A percentile compares a stretch with the other conserved stretches of the same genome.
Conservation (phyloP, 2,888 invertebrate species). For the Drosophila heteroneura region DNA sequence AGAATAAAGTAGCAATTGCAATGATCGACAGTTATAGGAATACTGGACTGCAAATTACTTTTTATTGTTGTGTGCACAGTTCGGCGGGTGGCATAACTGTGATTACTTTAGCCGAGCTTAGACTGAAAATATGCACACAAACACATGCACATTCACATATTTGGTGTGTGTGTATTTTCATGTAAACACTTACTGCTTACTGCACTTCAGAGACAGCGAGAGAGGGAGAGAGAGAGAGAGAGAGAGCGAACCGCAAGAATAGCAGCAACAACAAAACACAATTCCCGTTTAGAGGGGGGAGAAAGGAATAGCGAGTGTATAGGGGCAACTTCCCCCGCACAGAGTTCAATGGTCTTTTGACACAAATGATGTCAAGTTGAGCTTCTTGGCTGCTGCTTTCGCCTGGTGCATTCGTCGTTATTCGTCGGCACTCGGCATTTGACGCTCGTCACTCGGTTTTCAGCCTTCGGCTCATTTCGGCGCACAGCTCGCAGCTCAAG, state of each 20-base stretch:
- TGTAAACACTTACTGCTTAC: slow-evolving; percentile 51
- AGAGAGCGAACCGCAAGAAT: slow-evolving; percentile 25
- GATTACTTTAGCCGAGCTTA: background rate
- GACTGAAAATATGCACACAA: background rate
- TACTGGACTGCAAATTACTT: background rate
- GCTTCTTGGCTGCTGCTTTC: slow-evolving; percentile 58
- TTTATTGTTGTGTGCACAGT: background rate
- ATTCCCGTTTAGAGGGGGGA: slow-evolving; percentile 7
- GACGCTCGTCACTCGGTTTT: slow-evolving; percentile 26
- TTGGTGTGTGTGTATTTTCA: slow-evolving; percentile 19
- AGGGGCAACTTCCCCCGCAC: slow-evolving; percentile 55
- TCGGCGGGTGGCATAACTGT: background rate
- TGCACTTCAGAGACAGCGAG: slow-evolving; percentile 16
- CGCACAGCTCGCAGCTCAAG: slow-evolving; percentile 17
- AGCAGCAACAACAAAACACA: slow-evolving; percentile 29
- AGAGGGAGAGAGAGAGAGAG: slow-evolving; percentile 4
- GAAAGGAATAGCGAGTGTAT: background rate
- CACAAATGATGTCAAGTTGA: slow-evolving; percentile 85
- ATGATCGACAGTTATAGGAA: background rate
- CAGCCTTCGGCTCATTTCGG: slow-evolving; percentile 38
- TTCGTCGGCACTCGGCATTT: slow-evolving; percentile 18
- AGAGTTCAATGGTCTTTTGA: slow-evolving; percentile 85
- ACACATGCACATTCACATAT: background rate
- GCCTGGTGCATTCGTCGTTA: slow-evolving; percentile 12
- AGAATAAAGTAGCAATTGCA: background rate